A percentile compares a stretch with the other conserved stretches of the same genome.
These are phyloP conservation scores for Cryptoprocta ferox DNA, from an alignment of 2,797 vertebrate genomes.

Conservation along the genomic window DNA sequence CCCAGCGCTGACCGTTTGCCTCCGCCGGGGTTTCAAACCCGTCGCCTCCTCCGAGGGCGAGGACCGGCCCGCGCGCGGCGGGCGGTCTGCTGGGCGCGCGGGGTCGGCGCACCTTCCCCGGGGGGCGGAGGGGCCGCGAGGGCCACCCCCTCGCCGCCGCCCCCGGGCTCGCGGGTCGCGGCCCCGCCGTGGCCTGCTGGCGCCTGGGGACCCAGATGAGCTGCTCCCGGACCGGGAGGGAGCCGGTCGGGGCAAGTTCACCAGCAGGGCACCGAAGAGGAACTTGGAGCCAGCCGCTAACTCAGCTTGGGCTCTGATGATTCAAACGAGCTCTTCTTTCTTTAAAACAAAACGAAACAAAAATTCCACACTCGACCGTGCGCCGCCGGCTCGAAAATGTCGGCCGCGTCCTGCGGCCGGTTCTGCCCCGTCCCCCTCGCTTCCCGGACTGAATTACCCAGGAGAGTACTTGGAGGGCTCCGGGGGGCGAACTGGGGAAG, in stretches of 20 bases:
- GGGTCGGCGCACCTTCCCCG: neutral
- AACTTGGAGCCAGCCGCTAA: neutral
- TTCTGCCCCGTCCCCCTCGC: neutral
- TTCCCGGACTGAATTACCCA: neutral
- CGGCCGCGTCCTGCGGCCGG: neutral
- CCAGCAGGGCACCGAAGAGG: neutral
- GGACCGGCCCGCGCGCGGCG: neutral
- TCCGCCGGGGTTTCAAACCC: neutral
- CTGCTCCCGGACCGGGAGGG: neutral
- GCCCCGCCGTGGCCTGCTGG: neutral
- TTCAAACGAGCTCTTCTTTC: neutral
- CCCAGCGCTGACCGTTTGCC: neutral
- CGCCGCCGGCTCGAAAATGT: neutral
- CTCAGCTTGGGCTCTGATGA: neutral
- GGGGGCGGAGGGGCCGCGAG: neutral
- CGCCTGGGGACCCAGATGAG: neutral
- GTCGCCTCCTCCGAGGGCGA: neutral
- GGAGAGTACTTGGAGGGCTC: neutral
- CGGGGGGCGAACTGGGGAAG: neutral
- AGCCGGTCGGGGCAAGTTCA: conserved; percentile 40
- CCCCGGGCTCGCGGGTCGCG: neutral
- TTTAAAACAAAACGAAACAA: conserved; percentile 67
- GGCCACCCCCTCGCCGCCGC: neutral
- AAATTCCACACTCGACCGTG: neutral
- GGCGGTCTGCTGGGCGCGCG: neutral